Base-by-base conservation (phyloP, 2,113 vertebrate species). In the Cacatua alba region DNA sequence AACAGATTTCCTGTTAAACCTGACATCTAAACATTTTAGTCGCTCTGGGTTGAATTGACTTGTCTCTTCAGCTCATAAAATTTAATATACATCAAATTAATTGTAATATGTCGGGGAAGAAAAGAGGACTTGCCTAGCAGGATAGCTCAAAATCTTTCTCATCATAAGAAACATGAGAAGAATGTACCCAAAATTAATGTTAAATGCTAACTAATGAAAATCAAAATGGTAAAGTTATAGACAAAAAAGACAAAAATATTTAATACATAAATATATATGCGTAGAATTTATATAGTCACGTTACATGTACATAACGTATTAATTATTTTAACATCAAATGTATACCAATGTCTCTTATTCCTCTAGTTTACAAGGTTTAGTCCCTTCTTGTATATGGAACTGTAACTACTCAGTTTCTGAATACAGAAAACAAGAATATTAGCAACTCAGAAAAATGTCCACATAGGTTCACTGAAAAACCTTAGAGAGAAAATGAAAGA, bases 31-130 rank as follows among this genome's bases (percentile, higher is more conserved):
- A 72, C 17, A 21, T 79, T 90, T 69, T 69, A 82, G 75, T 77
- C 31, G 21, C 65, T 69, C 70, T 88, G n/a, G 19, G 23, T 52
- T 76, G 26, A 93, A 90, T 35, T 82, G 85, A 82, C 49, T 90
- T 93, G 75, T 86, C 63, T 94, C 60, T 80, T 85, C 48, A 93
- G 63, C 44, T 88, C 90, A 65, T 82, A 93, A 95, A 88, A 77
- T 91, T 91, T 87, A 85, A 68, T 57, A 37, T 4, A 37, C 13
- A 75, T 77, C 31, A 92, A 95, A 89, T 84, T 94, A 89, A 91
- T 64, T 91, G 29, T 24, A 53, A n/a, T 26, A 20, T 75, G 8
- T 71, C 65, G 75, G 31, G 23, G 33, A 88, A 83, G 29, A 83
- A 87, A 74, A 59, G 5, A 75, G 28, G 31, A 79, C 79, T 76